Percentiles rank a stretch among this genome's conserved stretches.
Evolutionary conservation across 2,888 invertebrate species (phyloP).

Genomic region (Aleiodes leptofemur): DNA sequence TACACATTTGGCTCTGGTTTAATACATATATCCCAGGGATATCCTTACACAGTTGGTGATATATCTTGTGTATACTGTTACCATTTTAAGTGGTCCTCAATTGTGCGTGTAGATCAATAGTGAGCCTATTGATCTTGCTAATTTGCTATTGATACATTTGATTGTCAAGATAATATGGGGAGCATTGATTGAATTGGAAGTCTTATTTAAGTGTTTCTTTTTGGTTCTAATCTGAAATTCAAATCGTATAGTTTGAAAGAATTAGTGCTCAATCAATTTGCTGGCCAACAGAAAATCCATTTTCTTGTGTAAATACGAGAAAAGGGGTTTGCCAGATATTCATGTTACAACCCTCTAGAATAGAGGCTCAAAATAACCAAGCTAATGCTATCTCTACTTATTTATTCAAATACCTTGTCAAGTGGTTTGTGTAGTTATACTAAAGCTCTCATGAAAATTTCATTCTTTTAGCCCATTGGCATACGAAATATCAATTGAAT

Average conservation of each 20-base stretch:
- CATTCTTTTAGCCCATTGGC: neutral
- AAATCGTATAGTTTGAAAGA: neutral
- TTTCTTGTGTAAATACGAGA: constrained; percentile 1
- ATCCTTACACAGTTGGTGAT: neutral
- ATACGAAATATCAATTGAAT: neutral
- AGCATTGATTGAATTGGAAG: too few relatives aligned
- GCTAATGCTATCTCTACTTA: neutral
- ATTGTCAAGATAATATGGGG: too few relatives aligned
- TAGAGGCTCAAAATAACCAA: neutral
- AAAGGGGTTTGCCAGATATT: constrained; percentile 18
- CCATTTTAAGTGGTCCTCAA: constrained; percentile 1
- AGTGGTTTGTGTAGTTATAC: constrained; percentile 18
- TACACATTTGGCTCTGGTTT: constrained; percentile 25
- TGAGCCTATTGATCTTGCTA: too few relatives aligned
- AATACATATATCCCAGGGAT: neutral
- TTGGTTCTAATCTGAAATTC: neutral
- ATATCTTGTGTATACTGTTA: neutral
- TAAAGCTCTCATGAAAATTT: constrained; percentile 4
- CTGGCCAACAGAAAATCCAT: constrained; percentile 6
- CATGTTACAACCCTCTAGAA: constrained; percentile 6
- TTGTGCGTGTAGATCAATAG: neutral
- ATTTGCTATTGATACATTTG: too few relatives aligned
- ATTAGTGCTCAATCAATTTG: neutral
- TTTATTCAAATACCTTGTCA: constrained; percentile 4
- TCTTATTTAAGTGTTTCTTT: neutral